Percentiles rank a stretch among this genome's conserved stretches.
Evolutionary conservation across 2,797 vertebrate species (phyloP).

Genomic region (Typhlichthys eigenmanni): DNA sequence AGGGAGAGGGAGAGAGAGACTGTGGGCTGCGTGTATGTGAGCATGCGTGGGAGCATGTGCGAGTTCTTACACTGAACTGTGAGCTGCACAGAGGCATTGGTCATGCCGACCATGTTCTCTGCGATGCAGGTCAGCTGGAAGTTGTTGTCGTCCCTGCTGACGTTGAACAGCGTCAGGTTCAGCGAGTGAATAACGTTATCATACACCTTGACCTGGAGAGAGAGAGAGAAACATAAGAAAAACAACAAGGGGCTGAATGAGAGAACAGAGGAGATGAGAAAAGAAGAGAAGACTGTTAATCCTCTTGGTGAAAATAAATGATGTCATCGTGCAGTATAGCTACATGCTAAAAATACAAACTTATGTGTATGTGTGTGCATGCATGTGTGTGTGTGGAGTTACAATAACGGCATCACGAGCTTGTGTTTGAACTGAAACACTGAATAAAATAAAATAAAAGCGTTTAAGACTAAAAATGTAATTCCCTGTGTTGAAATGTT

Average conservation of each 20-base stretch:
- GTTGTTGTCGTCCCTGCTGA: slow-evolving; percentile 92
- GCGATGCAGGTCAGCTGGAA: slow-evolving; percentile 90
- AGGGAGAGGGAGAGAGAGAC: neutral
- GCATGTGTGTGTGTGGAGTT: too few relatives aligned
- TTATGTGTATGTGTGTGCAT: too few relatives aligned
- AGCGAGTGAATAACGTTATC: slow-evolving; percentile 89
- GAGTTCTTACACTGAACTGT: slow-evolving; percentile 90
- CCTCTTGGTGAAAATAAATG: too few relatives aligned
- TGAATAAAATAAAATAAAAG: too few relatives aligned
- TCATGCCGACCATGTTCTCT: slow-evolving; percentile 94
- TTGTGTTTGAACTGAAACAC: too few relatives aligned
- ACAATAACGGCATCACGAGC: too few relatives aligned
- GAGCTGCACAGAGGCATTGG: slow-evolving; percentile 90
- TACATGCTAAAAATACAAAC: too few relatives aligned
- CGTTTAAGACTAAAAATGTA: too few relatives aligned
- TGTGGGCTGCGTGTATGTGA: neutral
- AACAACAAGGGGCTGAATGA: neutral
- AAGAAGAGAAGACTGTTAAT: neutral
- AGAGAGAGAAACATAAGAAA: neutral
- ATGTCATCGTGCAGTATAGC: too few relatives aligned
- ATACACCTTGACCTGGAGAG: slow-evolving; percentile 82
- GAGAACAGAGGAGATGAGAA: neutral
- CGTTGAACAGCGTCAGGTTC: slow-evolving; percentile 89
- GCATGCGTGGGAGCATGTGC: neutral
- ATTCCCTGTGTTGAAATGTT: too few relatives aligned